Percentiles rank a stretch among this genome's conserved stretches.
phyloP scores from a whole-genome alignment of 1,140 invertebrate genomes.

The Stegodyphus mimosarum region DNA sequence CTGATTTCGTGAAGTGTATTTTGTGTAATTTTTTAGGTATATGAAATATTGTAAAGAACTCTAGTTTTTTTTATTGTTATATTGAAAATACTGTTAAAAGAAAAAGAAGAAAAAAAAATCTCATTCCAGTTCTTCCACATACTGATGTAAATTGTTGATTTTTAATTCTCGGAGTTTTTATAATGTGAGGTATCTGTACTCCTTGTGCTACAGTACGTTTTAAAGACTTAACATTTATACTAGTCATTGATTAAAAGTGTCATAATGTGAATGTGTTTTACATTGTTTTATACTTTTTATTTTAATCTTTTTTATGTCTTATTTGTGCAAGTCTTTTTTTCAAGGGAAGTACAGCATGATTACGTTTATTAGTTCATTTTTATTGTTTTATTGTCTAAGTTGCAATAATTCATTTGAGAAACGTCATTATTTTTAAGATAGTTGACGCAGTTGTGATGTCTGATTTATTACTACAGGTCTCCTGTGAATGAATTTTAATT shows the following conservation, averaged over 20 bases:
- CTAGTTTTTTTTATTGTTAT: neutral
- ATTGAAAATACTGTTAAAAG: neutral
- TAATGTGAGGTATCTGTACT: neutral
- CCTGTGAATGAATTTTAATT: no score
- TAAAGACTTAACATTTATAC: neutral
- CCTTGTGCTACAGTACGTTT: neutral
- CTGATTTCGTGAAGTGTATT: neutral
- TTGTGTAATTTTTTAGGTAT: neutral
- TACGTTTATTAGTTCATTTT: no score
- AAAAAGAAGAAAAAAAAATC: neutral
- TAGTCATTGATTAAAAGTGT: neutral
- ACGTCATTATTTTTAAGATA: no score
- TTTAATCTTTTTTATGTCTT: no score
- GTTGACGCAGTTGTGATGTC: no score
- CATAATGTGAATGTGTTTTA: no score
- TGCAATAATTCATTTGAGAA: no score
- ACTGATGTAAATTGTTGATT: neutral
- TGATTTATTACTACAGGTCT: no score
- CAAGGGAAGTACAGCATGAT: no score
- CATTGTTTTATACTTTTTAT: no score
- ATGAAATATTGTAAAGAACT: neutral
- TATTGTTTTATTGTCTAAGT: no score
- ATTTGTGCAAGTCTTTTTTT: no score
- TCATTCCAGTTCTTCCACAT: slow-evolving; percentile 2
- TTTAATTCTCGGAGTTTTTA: neutral